These are phyloP conservation scores for Labrus mixtus DNA, from an alignment of 2,113 vertebrate genomes.

Conservation along the genomic window DNA sequence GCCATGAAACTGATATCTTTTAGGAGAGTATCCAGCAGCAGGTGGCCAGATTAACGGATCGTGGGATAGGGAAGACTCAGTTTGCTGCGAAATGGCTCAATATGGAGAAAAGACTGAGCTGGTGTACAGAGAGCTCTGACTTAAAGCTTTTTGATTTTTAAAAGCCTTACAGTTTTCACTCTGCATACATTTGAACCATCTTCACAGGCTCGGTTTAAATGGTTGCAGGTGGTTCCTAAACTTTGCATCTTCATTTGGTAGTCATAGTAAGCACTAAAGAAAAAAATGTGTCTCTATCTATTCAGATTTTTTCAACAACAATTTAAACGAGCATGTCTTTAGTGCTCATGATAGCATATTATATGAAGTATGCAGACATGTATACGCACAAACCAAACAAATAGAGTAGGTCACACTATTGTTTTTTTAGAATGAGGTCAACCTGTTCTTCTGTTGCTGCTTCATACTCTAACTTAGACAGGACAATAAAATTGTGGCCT, in stretches of 20 bases:
- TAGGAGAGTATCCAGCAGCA: constrained; percentile 52
- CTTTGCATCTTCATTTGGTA: constrained; percentile 65
- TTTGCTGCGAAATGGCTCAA: constrained; percentile 13
- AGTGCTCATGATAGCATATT: not conserved
- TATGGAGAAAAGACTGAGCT: constrained; percentile 25
- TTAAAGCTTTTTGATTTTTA: constrained; percentile 42
- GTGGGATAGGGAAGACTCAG: constrained; percentile 9
- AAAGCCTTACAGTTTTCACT: constrained; percentile 20
- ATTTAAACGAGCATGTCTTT: not conserved
- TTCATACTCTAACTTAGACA: constrained; percentile 28
- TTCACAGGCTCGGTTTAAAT: constrained; percentile 10
- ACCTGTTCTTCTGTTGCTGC: constrained; percentile 14
- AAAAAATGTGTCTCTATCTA: not conserved
- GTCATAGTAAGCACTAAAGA: constrained; percentile 13
- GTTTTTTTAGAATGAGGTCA: constrained; percentile 9
- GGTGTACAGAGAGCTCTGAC: constrained; percentile 35
- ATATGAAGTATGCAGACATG: not conserved
- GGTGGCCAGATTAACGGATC: constrained; percentile 48
- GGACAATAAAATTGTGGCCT: constrained; percentile 13
- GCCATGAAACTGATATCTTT: constrained; percentile 51
- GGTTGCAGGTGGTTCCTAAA: constrained; percentile 12
- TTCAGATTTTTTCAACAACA: not conserved
- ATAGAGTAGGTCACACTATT: constrained; percentile 7
- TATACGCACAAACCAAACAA: too few relatives aligned
- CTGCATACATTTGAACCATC: not conserved